These are phyloP conservation scores for Lemur catta DNA, from an alignment of 2,797 vertebrate genomes.

Conservation along the genomic window DNA sequence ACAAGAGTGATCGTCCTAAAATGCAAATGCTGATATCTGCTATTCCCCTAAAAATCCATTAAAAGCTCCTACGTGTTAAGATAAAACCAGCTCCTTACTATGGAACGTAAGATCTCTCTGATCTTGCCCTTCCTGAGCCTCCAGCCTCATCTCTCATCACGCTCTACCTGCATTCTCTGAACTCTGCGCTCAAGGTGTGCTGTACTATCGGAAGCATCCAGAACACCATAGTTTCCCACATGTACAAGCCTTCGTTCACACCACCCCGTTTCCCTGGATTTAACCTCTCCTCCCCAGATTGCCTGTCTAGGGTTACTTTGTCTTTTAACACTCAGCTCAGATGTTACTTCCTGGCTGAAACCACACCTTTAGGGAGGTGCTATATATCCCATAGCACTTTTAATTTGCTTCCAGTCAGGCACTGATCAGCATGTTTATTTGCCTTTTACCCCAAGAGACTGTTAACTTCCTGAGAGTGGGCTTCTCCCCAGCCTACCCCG, in stretches of 20 bases:
- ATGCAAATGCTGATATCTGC: background rate
- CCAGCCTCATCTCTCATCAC: background rate
- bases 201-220: background rate
- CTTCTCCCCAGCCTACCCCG: rapidly evolving
- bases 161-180: background rate
- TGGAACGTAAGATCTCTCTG: no score
- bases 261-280: background rate
- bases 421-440: background rate
- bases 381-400: background rate
- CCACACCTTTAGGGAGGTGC: background rate
- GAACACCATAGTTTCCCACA: background rate
- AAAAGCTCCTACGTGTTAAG: background rate
- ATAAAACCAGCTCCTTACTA: background rate
- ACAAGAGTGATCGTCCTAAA: background rate
- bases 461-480: background rate
- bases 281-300: background rate
- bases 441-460: background rate
- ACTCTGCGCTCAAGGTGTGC: no score
- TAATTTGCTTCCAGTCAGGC: background rate
- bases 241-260: background rate
- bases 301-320: background rate
- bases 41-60: background rate
- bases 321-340: background rate
- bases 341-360: background rate
- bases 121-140: background rate